Evolutionary conservation across 2,888 invertebrate genomes (phyloP).

Genomic region (Cerastoderma edule): DNA sequence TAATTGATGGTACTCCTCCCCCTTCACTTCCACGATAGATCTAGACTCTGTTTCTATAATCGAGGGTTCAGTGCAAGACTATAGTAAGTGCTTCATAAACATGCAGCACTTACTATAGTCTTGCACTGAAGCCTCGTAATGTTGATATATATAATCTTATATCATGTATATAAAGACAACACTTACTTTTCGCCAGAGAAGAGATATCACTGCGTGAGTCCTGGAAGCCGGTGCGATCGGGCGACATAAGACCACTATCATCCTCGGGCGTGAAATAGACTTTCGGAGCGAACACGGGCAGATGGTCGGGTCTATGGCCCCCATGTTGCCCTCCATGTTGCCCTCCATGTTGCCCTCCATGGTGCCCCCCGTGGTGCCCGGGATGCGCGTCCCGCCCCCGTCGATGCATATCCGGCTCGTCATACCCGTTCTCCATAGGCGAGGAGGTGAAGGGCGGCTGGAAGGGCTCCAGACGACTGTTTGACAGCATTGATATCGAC

Average conservation of each 20-base stretch:
- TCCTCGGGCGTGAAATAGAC: conserved; percentile 47
- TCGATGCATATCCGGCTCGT: conserved; percentile 41
- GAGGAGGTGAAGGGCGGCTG: conserved; percentile 35
- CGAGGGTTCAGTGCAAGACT: no score
- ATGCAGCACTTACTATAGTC: no score
- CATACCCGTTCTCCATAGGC: conserved; percentile 34
- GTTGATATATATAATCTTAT: no score
- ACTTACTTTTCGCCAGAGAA: conserved; percentile 51
- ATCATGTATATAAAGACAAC: no score
- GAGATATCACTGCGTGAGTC: conserved; percentile 48
- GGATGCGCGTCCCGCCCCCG: conserved; percentile 4
- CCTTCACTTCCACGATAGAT: no score
- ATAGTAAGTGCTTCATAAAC: no score
- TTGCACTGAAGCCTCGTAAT: no score
- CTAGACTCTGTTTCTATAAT: no score
- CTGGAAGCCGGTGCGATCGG: conserved; percentile 27
- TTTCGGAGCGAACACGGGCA: conserved; percentile 73
- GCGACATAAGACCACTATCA: conserved; percentile 45
- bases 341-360: no score
- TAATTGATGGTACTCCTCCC: no score
- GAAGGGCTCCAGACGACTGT: conserved; percentile 34
- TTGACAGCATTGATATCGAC: conserved; percentile 20
- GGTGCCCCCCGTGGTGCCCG: conserved; percentile 30
- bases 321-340: no score
- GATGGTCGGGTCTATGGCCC: conserved; percentile 51